Conservation (phyloP, 2,888 invertebrate species). For the Cataglyphis livida region DNA sequence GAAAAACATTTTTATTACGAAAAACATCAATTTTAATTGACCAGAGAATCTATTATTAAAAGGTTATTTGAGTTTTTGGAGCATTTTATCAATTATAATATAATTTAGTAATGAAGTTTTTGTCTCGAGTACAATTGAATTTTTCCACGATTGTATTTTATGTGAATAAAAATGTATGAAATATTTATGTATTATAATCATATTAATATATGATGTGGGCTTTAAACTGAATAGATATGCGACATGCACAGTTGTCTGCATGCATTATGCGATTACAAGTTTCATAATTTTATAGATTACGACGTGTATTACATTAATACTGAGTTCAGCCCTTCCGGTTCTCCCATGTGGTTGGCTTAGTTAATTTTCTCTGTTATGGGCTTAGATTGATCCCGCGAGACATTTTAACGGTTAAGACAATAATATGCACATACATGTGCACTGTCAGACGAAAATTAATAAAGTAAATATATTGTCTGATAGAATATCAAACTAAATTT, state of each 20-base stretch:
- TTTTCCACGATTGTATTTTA: not conserved
- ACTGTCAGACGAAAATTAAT: conserved; percentile 12
- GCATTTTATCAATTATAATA: not conserved
- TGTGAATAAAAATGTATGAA: not conserved
- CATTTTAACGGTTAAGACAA: conserved; percentile 16
- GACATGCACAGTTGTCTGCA: not conserved
- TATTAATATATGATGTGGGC: not conserved
- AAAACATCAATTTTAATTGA: not conserved
- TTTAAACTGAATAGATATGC: not conserved
- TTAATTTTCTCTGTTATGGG: conserved; percentile 44
- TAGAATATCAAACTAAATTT: not conserved
- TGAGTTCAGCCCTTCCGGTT: conserved; percentile 14
- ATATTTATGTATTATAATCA: not conserved
- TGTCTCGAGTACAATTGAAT: not conserved
- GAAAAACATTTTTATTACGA: not conserved
- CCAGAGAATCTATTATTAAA: not conserved
- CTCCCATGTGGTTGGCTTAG: conserved; percentile 31
- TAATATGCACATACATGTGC: not conserved
- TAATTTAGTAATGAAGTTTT: not conserved
- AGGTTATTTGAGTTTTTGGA: not conserved
- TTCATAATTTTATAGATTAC: conserved; percentile 28
- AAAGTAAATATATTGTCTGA: not conserved
- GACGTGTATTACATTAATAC: conserved; percentile 31
- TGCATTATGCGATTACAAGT: conserved; percentile 40
- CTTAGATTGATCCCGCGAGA: conserved; percentile 28